Conservation (phyloP, 2,888 invertebrate genomes). For the Leptopilina drosophilae region DNA sequence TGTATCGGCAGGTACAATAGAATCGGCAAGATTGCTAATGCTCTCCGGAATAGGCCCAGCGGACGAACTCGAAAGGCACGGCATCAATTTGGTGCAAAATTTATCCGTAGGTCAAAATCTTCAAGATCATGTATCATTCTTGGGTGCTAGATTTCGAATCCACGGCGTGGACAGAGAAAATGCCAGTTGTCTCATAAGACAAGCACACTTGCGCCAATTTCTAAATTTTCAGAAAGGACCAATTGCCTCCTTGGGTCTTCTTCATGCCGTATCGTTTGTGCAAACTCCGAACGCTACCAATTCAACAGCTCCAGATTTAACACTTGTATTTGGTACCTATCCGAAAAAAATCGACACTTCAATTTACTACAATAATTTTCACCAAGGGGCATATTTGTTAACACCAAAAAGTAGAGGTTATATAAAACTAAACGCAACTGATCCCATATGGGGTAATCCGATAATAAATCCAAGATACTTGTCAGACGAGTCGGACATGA, state of each 20-base stretch:
- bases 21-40: constrained; percentile 93
- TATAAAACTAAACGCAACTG: constrained; percentile 79
- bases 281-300: not conserved
- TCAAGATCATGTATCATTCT: constrained; percentile 81
- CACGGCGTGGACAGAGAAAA: constrained; percentile 61
- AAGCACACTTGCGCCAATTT: not conserved
- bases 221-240: not conserved
- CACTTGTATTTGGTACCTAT: not conserved
- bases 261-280: not conserved
- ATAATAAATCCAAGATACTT: constrained; percentile 82
- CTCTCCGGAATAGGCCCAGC: constrained; percentile 84
- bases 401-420: constrained; percentile 82
- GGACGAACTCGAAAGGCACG: constrained; percentile 78
- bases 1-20: constrained; percentile 90
- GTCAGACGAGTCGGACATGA: constrained; percentile 80
- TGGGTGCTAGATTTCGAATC: constrained; percentile 75
- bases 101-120: constrained; percentile 82
- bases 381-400: constrained; percentile 78
- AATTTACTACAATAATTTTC: constrained; percentile 76
- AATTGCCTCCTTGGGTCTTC: not conserved
- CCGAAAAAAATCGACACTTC: constrained; percentile 79
- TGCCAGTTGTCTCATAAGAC: not conserved
- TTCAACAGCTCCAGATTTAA: not conserved
- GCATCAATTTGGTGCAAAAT: constrained; percentile 80
- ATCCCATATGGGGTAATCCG: constrained; percentile 83